Evolutionary conservation across 1,140 invertebrate genomes (phyloP), one percentile per base, ranked within the genome.

Genomic region (Heliconius hermathena): DNA sequence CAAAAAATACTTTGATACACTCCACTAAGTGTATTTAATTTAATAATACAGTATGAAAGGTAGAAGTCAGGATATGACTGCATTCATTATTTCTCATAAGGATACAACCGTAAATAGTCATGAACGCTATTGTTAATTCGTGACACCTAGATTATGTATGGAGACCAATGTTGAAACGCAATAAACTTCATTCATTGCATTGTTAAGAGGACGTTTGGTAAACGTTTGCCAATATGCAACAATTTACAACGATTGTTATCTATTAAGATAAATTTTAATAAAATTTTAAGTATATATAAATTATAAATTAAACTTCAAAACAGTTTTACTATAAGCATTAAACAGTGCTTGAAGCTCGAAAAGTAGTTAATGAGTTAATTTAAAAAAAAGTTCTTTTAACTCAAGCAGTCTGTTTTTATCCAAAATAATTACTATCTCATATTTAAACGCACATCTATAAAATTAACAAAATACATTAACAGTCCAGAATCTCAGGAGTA

Each of bases 71-170:
- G 78, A 79, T 74, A 79, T 75, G 46, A 54, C 70, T 29, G 73
- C 73, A 73, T 79, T 79, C 46, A 79, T 75, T 79, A 74, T 52
- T 29, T 79, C 78, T 75, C 73, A 79, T 74, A 79, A 79, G 78
- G 78, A 79, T 29, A 79, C 78, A 54, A 54, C 73, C 78, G 73
- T 78, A 78, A 74, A 78, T 74, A 74, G 77, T 66, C 60, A 73
- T 73, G 78, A 73, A 76, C 77, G 79, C 76, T 82, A 86, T 84
- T 87, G 86, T 86, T 83, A 80, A 86, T 86, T 85, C 83, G 85
- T 86, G 86, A 85, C 85, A 83, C 81, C 83, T 82, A 77, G 82
- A 81, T 78, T 80, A 81, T 81, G 80, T 82, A 80, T 81, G 49
- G 72, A 80, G 75, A 52, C 71, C 60, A 75, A 71, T 80, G 81